Evolutionary conservation across 2,113 vertebrate genomes (phyloP).

Genomic region (Paramormyrops kingsleyae): DNA sequence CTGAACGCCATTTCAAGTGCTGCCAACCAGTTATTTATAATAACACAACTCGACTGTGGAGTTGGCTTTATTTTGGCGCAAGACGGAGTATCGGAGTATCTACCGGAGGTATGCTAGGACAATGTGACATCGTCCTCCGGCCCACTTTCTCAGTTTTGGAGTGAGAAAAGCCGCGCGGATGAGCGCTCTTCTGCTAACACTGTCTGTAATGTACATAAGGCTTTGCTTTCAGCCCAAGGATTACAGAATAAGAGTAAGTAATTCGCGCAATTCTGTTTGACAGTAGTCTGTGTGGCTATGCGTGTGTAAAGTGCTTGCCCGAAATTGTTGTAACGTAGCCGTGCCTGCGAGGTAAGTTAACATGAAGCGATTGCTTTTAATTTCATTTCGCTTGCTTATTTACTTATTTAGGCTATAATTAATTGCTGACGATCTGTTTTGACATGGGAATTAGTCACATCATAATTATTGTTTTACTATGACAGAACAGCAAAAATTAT

Average conservation of each 20-base stretch:
- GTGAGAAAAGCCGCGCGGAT: slow-evolving; percentile 14
- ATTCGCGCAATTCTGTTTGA: not conserved
- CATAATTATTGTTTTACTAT: not conserved
- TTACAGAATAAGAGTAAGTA: slow-evolving; percentile 26
- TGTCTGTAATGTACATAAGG: slow-evolving; percentile 18
- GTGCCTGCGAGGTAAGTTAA: not conserved
- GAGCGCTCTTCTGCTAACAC: slow-evolving; percentile 22
- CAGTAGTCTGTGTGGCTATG: not conserved
- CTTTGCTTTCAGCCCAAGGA: slow-evolving; percentile 19
- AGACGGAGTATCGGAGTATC: not conserved
- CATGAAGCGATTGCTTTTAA: not conserved
- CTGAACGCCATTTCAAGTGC: not conserved
- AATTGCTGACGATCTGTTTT: not conserved
- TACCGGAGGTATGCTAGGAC: not conserved
- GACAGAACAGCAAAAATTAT: not conserved
- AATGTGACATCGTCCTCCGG: not conserved
- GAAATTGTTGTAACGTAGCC: not conserved
- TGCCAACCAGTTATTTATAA: not conserved
- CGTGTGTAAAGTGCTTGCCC: not conserved
- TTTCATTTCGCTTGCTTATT: not conserved
- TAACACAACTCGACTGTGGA: not conserved
- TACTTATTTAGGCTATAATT: not conserved
- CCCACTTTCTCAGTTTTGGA: not conserved
- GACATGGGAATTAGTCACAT: not conserved
- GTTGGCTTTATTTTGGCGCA: not conserved